phyloP scores from a whole-genome alignment of 2,113 vertebrate species.

The Brachionichthys hirsutus region DNA sequence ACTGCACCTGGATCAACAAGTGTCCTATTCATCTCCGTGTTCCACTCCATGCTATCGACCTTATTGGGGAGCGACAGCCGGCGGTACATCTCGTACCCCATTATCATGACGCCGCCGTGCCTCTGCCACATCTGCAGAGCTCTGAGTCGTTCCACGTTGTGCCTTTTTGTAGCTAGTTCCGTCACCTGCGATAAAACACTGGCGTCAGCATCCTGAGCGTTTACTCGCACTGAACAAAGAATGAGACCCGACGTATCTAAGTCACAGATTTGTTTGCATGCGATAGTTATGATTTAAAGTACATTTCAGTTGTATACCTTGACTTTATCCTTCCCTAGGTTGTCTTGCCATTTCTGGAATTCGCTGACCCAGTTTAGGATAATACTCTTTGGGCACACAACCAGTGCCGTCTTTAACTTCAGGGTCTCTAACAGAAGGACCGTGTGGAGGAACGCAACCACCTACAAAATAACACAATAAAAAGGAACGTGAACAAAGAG shows the following conservation, averaged over 20 bases:
- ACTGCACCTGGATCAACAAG: constrained; percentile 89
- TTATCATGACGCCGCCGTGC: constrained; percentile 91
- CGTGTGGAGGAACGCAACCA: constrained; percentile 94
- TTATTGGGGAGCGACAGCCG: constrained; percentile 84
- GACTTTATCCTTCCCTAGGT: constrained; percentile 82
- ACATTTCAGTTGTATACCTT: constrained; percentile 74
- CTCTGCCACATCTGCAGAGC: constrained; percentile 88
- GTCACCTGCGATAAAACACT: constrained; percentile 76
- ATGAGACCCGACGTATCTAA: not conserved
- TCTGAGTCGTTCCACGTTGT: constrained; percentile 76
- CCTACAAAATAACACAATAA: constrained; percentile 79
- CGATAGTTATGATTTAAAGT: not conserved
- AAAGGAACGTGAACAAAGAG: not conserved
- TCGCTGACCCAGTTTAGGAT: constrained; percentile 95
- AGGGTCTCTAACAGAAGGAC: constrained; percentile 84
- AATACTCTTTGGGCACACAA: constrained; percentile 95
- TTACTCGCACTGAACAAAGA: not conserved
- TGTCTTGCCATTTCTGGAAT: constrained; percentile 93
- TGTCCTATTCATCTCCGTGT: constrained; percentile 81
- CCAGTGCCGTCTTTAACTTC: constrained; percentile 87
- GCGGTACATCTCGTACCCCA: constrained; percentile 93
- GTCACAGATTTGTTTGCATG: not conserved
- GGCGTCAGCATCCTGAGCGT: not conserved
- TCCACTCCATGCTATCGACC: constrained; percentile 77
- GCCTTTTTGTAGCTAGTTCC: constrained; percentile 87